Base-by-base conservation (phyloP, 2,888 invertebrate species). In the Scaptodrosophila latifasciaeformis region DNA sequence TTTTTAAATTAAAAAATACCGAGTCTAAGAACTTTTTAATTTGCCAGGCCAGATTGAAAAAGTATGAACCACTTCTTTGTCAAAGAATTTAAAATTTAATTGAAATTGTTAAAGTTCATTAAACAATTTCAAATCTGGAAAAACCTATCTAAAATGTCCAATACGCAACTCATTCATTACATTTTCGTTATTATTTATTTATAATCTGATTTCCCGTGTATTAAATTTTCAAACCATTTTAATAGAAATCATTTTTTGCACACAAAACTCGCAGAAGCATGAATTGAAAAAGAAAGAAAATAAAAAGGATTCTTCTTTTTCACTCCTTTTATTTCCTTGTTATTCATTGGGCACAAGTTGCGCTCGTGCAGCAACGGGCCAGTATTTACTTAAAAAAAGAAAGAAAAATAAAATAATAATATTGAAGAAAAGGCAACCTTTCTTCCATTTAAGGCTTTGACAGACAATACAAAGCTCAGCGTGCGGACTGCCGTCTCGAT, bases 351-450 rank as follows among this genome's bases (percentile, higher is more conserved):
- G 40, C 19, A 45, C 37, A 66, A 49, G 53, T 21, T 40, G 48
- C 77, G 55, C 70, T 77, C 77, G 77, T 72, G 71, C 71, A 62
- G 49, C 65, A 58, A 52, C 42, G 24, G 24, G 9, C 4, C 9
- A 31, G 3, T 31, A n/a, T 40, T 40, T 10, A 19, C n/a, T 21
- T 21, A 40, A 40, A 40, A 40, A 10, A 40, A n/a, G 54, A 74
- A 57, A 60, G 57, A 42, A 47, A 54, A 50, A 42, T 24, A 5
- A 3, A 24, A 24, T 5, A 24, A 7, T 3, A 24, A 24, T 7
- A 24, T 24, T 24, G 7, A 24, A 24, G 24, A 7, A 7, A 7
- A 31, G 42, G 50, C 52, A 62, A 49, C 49, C 52, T 57, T 24
- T 24, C 7, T 24, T 24, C 24, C 3, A 24, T n/a, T 9, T 9